phyloP scores from a whole-genome alignment of 1,140 invertebrate genomes.

The Antheraea mylitta region DNA sequence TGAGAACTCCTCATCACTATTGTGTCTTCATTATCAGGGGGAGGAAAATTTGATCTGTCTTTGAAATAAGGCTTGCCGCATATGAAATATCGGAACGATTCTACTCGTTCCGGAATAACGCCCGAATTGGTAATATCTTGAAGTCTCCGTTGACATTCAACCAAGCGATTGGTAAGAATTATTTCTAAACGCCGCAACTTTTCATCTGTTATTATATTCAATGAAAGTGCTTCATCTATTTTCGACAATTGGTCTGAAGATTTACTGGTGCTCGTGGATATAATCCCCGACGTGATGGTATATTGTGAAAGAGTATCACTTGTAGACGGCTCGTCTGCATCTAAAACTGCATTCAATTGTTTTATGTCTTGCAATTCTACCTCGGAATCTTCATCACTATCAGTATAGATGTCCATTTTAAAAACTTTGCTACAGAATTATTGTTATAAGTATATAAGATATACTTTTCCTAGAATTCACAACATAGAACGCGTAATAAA shows the following conservation, averaged over 20 bases:
- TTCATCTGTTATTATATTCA: conserved; percentile 56
- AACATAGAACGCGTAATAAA: too few species aligned
- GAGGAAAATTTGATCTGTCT: conserved; percentile 47
- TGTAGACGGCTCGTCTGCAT: conserved; percentile 31
- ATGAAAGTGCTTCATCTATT: conserved; percentile 44
- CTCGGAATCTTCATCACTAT: conserved; percentile 42
- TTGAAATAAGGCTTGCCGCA: conserved; percentile 68
- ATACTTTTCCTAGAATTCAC: too few species aligned
- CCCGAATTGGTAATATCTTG: conserved; percentile 28
- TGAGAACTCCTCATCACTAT: conserved; percentile 44
- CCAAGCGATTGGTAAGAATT: conserved; percentile 37
- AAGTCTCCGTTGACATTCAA: conserved; percentile 46
- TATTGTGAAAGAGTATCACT: conserved; percentile 8
- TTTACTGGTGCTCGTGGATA: neutral
- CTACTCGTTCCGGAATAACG: conserved; percentile 26
- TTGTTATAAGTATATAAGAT: too few species aligned
- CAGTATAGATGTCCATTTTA: conserved; percentile 29
- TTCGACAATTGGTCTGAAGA: conserved; percentile 28
- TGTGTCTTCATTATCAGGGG: conserved; percentile 62
- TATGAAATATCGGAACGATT: conserved; percentile 43
- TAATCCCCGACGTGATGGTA: neutral
- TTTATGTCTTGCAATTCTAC: conserved; percentile 46
- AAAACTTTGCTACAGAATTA: neutral
- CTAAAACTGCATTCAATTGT: conserved; percentile 38
- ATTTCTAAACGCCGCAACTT: conserved; percentile 51